Percentiles rank a stretch among this genome's conserved stretches.
Conservation (phyloP, 2,113 vertebrate genomes). For the Sinocyclocheilus anshuiensis region DNA sequence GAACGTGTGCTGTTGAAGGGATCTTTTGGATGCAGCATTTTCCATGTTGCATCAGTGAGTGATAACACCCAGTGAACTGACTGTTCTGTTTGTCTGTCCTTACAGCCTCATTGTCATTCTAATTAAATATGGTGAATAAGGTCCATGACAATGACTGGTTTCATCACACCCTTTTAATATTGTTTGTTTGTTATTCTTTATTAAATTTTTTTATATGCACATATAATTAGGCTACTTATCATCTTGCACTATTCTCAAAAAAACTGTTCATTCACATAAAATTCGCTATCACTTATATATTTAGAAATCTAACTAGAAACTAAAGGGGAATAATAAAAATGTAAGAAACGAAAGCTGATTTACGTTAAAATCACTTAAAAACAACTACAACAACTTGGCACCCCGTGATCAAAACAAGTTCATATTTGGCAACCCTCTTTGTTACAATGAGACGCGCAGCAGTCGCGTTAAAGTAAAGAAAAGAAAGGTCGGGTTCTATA, state of each 20-base stretch:
- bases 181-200: background rate
- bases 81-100: background rate
- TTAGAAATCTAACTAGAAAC: background rate
- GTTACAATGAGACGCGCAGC: background rate
- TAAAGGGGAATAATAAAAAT: background rate
- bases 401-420: background rate
- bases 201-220: background rate
- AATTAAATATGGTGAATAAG: background rate
- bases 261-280: background rate
- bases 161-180: background rate
- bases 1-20: background rate
- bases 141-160: background rate
- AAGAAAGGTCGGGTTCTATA: background rate
- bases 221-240: background rate
- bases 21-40: background rate
- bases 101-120: background rate
- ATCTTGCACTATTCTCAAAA: background rate
- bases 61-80: background rate
- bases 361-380: background rate
- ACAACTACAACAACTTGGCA: conserved; percentile 23
- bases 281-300: no score
- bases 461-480: background rate
- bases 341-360: background rate
- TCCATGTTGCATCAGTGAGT: background rate
- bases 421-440: conserved; percentile 36